Percentiles rank a stretch among this genome's conserved stretches.
These are phyloP conservation scores for Bombus vancouverensis DNA, from an alignment of 1,140 invertebrate genomes.

Conservation along the genomic window DNA sequence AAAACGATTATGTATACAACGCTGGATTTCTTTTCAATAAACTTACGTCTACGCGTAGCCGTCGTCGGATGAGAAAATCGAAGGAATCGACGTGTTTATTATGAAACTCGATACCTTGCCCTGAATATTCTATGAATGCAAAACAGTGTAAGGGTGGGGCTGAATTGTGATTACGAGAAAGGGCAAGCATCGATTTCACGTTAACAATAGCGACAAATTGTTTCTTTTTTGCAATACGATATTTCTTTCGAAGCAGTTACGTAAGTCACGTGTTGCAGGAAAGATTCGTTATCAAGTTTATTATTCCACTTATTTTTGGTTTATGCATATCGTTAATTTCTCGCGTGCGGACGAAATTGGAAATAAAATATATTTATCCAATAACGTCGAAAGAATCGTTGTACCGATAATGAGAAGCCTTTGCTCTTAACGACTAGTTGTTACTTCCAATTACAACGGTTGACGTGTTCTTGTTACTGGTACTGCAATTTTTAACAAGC, in stretches of 20 bases:
- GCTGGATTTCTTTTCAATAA: neutral
- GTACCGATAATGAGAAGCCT: neutral
- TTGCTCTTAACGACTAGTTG: neutral
- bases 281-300: neutral
- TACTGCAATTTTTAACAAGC: slow-evolving; percentile 8
- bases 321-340: too few relatives aligned
- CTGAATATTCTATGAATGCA: slow-evolving; percentile 8
- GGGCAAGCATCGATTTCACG: neutral
- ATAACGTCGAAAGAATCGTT: neutral
- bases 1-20: neutral
- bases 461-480: neutral
- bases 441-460: slow-evolving; percentile 1
- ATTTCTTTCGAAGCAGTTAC: neutral
- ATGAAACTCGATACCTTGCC: neutral
- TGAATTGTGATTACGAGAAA: neutral
- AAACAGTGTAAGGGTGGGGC: neutral
- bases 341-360: neutral
- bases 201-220: neutral
- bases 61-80: neutral
- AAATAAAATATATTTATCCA: neutral
- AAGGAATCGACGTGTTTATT: neutral
- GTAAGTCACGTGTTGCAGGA: neutral
- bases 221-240: too few relatives aligned
- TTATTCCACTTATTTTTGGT: too few relatives aligned
- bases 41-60: neutral